Base-by-base conservation (phyloP, 2,797 vertebrate genomes). In the Botia almorhae region DNA sequence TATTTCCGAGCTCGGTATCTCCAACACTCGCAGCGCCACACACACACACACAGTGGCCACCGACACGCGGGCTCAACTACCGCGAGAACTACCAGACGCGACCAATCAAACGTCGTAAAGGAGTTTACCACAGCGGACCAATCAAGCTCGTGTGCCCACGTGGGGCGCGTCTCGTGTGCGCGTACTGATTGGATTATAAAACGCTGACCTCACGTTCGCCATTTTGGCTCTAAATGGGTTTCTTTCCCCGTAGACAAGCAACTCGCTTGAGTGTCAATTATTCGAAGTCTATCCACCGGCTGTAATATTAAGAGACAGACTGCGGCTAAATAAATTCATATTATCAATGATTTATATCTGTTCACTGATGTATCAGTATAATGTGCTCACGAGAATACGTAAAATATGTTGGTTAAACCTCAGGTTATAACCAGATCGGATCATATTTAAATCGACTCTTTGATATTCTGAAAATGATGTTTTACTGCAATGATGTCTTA, bases 41-140 rank as follows among this genome's bases (percentile, higher is more conserved):
- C 94, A 95, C 95, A 95, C 95, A 93, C 95, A 26, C 33, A 33
- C 33, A 33, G 33, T 93, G 92, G 80, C 93, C 90, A 89, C 91
- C 90, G 92, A 94, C 95, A 95, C 93, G 93, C 93, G 94, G 94
- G 93, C 91, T 91, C 90, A 91, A 93, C 95, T 91, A 94, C 91
- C 90, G 94, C 91, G 92, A 94, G 93, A 94, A 91, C 90, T 90
- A 89, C 89, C 82, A 79, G 87, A 88, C 63, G 87, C 82, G 78
- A 83, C 95, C 95, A 96, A 95, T 95, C 88, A 82, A 87, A 81
- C 84, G 87, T 86, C 90, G 84, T 85, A 89, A 87, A 92, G 60
- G 81, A 86, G 85, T 85, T 89, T 78, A 58, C 74, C 81, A 0
- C 0, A 10, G 4, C 0, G 14, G 79, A 4, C 94, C 93, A 94